phyloP scores from a whole-genome alignment of 1,140 invertebrate genomes.

The Dufourea novaeangliae region DNA sequence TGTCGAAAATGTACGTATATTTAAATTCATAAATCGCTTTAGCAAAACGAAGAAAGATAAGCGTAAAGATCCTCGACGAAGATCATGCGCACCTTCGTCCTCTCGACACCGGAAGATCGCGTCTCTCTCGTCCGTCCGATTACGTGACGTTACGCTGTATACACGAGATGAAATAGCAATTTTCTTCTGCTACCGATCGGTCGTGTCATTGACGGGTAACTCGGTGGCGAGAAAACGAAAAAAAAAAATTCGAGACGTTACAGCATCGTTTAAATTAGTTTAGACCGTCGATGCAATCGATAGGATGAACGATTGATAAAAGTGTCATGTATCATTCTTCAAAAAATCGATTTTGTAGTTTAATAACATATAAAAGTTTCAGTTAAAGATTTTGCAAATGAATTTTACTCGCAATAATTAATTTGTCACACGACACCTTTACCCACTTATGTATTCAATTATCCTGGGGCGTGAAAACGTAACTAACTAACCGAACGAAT shows the following conservation, averaged over 20 bases:
- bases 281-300: not conserved
- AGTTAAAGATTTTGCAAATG: too few relatives aligned
- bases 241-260: not conserved
- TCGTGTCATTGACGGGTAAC: not conserved
- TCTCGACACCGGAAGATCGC: conserved; percentile 55
- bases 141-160: conserved; percentile 66
- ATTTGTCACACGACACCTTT: too few relatives aligned
- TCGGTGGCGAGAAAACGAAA: not conserved
- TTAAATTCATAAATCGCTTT: too few relatives aligned
- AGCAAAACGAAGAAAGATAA: conserved; percentile 11
- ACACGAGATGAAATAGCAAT: conserved; percentile 28
- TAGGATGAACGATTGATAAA: too few relatives aligned
- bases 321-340: too few relatives aligned
- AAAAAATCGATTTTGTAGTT: too few relatives aligned
- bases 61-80: conserved; percentile 4
- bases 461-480: too few relatives aligned
- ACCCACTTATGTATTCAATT: too few relatives aligned
- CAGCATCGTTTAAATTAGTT: too few relatives aligned
- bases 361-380: too few relatives aligned
- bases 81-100: conserved; percentile 48
- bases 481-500: not conserved
- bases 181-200: not conserved
- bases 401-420: too few relatives aligned
- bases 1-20: too few relatives aligned
- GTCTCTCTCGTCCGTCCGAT: conserved; percentile 44